Evolutionary conservation across 2,797 vertebrate species (phyloP), one percentile per base, ranked within the genome.

Genomic region (Myiotriccus ornatus): DNA sequence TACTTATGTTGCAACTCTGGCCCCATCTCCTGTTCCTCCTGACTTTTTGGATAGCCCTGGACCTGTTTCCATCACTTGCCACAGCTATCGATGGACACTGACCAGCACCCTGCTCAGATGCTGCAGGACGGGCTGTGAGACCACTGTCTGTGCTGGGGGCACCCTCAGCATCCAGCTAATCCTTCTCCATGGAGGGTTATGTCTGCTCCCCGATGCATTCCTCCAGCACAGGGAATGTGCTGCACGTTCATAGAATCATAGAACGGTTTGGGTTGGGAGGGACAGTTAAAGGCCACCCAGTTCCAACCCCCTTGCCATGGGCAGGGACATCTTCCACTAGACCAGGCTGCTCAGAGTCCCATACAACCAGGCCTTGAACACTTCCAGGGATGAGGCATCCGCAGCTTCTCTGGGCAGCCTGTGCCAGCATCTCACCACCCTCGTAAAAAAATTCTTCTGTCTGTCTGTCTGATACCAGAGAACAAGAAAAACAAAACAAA

Each of bases 1-100:
- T 30, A 35, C 0, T 2, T 19, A 11, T 0, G 4, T 14, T 27
- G 19, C 37, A 30, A 28, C 24, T 25, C 30, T 37, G 3, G 2
- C 10, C 19, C 27, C 30, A 13, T 34, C 43, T 79, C 19, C 41
- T 56, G 10, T 7, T 75, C 14, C 35, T 62, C 20, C 30, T 14
- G 43, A 3, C 5, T 28, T 30, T 30, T 6, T 30, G 52, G n/a
- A 10, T 5, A 74, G 44, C 35, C 24, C 32, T 12, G 44, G n/a
- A 23, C 21, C n/a, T 46, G 22, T 32, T 73, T 68, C 70, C 27
- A 37, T 57, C 65, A 43, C 24, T 47, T 86, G 23, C 9, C 23
- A 68, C 32, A 60, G 65, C 6, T 50, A 8, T 23, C 0, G 0
- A 13, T 17, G 49, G 43, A 12, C 16, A n/a, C 25, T 56, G 20